A percentile compares a stretch with the other conserved stretches of the same genome.
phyloP scores from a whole-genome alignment of 2,113 vertebrate species.

The Colossoma macropomum region DNA sequence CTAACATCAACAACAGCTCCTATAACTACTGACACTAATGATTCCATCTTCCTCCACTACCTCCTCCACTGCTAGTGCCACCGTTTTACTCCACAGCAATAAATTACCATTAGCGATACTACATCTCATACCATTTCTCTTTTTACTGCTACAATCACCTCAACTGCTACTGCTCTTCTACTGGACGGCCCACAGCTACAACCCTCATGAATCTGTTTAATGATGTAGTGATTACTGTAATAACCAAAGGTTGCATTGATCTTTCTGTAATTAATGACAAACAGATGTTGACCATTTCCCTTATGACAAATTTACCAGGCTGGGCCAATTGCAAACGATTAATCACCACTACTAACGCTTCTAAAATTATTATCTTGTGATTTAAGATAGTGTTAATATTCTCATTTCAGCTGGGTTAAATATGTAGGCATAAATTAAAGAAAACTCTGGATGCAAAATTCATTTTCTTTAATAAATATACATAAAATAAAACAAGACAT shows the following conservation, averaged over 20 bases:
- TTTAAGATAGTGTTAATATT: slow-evolving; percentile 11
- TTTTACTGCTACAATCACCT: slow-evolving; percentile 39
- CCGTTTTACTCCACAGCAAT: slow-evolving; percentile 28
- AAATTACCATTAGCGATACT: slow-evolving; percentile 40
- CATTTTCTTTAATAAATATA: not conserved
- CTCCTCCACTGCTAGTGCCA: slow-evolving; percentile 26
- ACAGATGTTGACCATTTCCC: slow-evolving; percentile 59
- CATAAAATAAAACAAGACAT: too few species aligned
- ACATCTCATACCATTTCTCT: slow-evolving; percentile 29
- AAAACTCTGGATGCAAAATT: not conserved
- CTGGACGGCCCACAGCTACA: slow-evolving; percentile 29
- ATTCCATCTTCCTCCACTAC: slow-evolving; percentile 26
- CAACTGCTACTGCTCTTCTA: slow-evolving; percentile 10
- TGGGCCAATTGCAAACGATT: slow-evolving; percentile 52
- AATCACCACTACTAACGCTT: slow-evolving; percentile 38
- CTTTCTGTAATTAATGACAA: slow-evolving; percentile 57
- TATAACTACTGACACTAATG: slow-evolving; percentile 34
- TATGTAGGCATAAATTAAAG: not conserved
- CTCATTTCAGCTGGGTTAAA: not conserved
- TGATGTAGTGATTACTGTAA: slow-evolving; percentile 53
- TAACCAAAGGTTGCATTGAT: slow-evolving; percentile 55
- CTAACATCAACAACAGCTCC: slow-evolving; percentile 29
- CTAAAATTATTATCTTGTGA: slow-evolving; percentile 14
- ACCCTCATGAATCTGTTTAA: slow-evolving; percentile 51
- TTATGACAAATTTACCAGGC: slow-evolving; percentile 55